Evolutionary conservation across 2,113 vertebrate genomes (phyloP), one percentile per base, ranked within the genome.

Genomic region (Shinisaurus crocodilurus): DNA sequence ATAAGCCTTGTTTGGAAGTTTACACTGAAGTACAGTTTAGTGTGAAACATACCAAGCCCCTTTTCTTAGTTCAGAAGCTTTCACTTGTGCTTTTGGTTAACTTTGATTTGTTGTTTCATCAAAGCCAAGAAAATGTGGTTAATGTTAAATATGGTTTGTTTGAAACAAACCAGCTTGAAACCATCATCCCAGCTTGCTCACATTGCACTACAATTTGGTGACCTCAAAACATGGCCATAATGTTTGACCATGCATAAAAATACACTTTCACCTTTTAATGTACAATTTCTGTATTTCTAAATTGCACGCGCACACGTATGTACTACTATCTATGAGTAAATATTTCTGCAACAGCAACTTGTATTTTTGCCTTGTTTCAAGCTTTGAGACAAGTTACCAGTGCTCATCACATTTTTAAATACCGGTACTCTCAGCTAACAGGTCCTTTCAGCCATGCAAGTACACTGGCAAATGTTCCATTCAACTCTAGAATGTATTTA

Each of bases 391-490:
- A 74, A 86, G 50, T 15, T 75, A 74, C 4, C 10, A 23, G 5
- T 60, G 20, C 23, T 75, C 27, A 48, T 25, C 7, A 84, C 0
- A 91, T 32, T 88, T 0, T 2, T 27, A 84, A 84, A 83, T 32
- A 63, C 32, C 23, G 69, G 32, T 12, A 37, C 34, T 37, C 20
- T 69, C 89, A n/a, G n/a, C n/a, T n/a, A 91, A 85, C 45, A 45
- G 10, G 12, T 40, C 70, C 25, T 87, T 93, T 40, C 40, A 86
- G 83, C 86, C 91, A 89, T 89, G 92, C 83, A 88, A 87, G 89
- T 29, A 88, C 3, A 32, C 1, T n/a, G 54, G 32, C n/a, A 70
- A 54, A 81, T 0, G 1, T 37, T 85, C 13, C 12, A 65, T 90
- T 91, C 29, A 1, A 89, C 20, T 91, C 37, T 45, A 15, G 10